phyloP scores from a whole-genome alignment of 2,888 invertebrate species.

The Leucania comma region DNA sequence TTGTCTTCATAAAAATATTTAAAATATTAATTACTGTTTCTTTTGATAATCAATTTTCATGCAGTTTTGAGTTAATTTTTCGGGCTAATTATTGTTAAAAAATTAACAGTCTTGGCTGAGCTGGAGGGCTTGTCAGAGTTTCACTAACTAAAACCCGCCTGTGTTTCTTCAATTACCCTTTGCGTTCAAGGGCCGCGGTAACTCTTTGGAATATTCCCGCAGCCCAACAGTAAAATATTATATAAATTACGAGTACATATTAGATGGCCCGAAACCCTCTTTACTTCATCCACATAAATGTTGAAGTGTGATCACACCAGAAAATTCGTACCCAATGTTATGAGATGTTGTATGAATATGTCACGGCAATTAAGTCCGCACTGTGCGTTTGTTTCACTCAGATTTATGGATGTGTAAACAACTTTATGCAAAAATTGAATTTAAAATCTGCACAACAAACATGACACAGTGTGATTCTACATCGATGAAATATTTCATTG shows the following conservation, averaged over 20 bases:
- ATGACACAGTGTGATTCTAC: background rate
- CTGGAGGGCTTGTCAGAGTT: too few relatives aligned
- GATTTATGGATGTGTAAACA: constrained; percentile 13
- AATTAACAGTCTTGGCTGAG: too few relatives aligned
- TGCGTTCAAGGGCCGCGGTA: too few relatives aligned
- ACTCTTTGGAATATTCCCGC: too few relatives aligned
- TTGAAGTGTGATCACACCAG: constrained; percentile 9
- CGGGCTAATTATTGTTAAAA: too few relatives aligned
- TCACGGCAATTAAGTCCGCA: constrained; percentile 2
- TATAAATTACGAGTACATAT: constrained; percentile 48
- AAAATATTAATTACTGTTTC: too few relatives aligned
- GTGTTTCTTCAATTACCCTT: too few relatives aligned
- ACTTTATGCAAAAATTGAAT: constrained; percentile 9
- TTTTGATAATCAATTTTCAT: too few relatives aligned
- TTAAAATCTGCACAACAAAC: constrained; percentile 8
- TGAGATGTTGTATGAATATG: constrained; percentile 3
- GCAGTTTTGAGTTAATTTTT: too few relatives aligned
- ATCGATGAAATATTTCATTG: background rate
- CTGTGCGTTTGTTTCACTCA: background rate
- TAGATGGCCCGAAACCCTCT: constrained; percentile 26
- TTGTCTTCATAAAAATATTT: too few relatives aligned
- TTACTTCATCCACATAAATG: constrained; percentile 26
- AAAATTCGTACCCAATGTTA: constrained; percentile 17
- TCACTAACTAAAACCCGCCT: too few relatives aligned
- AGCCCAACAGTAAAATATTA: constrained; percentile 22